phyloP scores from a whole-genome alignment of 2,888 invertebrate genomes.

The Pycnomerus fuliginosus region DNA sequence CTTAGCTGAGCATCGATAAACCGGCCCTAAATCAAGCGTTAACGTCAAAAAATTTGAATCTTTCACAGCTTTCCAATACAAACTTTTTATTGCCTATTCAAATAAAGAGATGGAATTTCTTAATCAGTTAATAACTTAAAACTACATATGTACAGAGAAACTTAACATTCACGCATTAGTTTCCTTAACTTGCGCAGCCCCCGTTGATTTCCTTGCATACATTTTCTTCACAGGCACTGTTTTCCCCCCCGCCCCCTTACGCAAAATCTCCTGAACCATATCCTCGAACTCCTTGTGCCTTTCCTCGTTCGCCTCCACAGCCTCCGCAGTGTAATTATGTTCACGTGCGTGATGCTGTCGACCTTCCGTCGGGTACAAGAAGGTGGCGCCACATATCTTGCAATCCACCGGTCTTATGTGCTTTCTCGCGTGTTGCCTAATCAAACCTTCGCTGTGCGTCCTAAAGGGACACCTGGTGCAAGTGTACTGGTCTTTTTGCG shows the following conservation, averaged over 20 bases:
- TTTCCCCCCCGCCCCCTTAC: slow-evolving; percentile 2
- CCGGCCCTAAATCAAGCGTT: too few species aligned
- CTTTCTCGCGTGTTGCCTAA: slow-evolving; percentile 50
- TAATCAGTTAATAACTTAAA: too few species aligned
- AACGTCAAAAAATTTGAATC: too few species aligned
- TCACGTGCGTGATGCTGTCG: slow-evolving; percentile 40
- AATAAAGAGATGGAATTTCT: too few species aligned
- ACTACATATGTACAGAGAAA: too few species aligned
- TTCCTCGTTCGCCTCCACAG: slow-evolving; percentile 15
- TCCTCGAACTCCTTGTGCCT: slow-evolving; percentile 19
- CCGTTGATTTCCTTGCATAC: slow-evolving; percentile 54
- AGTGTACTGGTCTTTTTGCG: slow-evolving; percentile 16
- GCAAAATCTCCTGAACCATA: slow-evolving; percentile 7
- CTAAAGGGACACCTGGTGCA: slow-evolving; percentile 51
- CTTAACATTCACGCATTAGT: too few species aligned
- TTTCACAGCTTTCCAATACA: too few species aligned
- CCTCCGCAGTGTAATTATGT: slow-evolving; percentile 37
- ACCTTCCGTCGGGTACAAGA: slow-evolving; percentile 39
- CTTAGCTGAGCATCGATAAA: too few species aligned
- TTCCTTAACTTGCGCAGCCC: too few species aligned
- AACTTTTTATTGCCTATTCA: too few species aligned
- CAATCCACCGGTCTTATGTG: slow-evolving; percentile 53
- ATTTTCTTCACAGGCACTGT: slow-evolving; percentile 7
- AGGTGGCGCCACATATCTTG: slow-evolving; percentile 47
- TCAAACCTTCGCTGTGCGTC: slow-evolving; percentile 32